These are phyloP conservation scores for Erinaceus europaeus DNA, from an alignment of 2,113 vertebrate species.

Conservation along the genomic window DNA sequence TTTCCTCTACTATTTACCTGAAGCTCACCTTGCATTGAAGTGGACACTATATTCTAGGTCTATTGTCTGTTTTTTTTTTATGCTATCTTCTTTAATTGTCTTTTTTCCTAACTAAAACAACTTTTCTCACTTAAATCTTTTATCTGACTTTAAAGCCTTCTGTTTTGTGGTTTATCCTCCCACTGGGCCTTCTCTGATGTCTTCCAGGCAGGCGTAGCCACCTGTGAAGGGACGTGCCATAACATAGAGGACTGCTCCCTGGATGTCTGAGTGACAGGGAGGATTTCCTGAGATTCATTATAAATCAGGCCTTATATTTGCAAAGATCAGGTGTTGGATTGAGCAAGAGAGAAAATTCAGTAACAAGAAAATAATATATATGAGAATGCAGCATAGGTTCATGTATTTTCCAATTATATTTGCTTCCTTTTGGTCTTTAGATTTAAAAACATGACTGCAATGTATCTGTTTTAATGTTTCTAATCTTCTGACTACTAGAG, in stretches of 20 bases:
- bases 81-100: not conserved
- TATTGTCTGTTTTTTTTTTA: not conserved
- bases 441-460: conserved; percentile 78
- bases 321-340: conserved; percentile 77
- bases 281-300: conserved; percentile 66
- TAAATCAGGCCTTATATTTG: conserved; percentile 78
- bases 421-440: conserved; percentile 79
- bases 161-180: conserved; percentile 53
- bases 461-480: conserved; percentile 84
- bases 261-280: conserved; percentile 69
- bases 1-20: not conserved
- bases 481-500: conserved; percentile 87
- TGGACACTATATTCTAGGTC: not conserved
- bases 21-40: not conserved
- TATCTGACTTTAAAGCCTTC: conserved; percentile 48
- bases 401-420: conserved; percentile 81
- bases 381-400: conserved; percentile 77
- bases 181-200: conserved; percentile 59
- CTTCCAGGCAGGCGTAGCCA: conserved; percentile 60
- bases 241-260: conserved; percentile 47
- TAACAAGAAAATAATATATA: conserved; percentile 78
- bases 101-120: not conserved
- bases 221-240: conserved; percentile 65
- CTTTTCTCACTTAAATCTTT: conserved; percentile 39
- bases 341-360: conserved; percentile 65